A percentile compares a stretch with the other conserved stretches of the same genome.
Evolutionary conservation across 2,113 vertebrate species (phyloP).

Genomic region (Athene noctua): DNA sequence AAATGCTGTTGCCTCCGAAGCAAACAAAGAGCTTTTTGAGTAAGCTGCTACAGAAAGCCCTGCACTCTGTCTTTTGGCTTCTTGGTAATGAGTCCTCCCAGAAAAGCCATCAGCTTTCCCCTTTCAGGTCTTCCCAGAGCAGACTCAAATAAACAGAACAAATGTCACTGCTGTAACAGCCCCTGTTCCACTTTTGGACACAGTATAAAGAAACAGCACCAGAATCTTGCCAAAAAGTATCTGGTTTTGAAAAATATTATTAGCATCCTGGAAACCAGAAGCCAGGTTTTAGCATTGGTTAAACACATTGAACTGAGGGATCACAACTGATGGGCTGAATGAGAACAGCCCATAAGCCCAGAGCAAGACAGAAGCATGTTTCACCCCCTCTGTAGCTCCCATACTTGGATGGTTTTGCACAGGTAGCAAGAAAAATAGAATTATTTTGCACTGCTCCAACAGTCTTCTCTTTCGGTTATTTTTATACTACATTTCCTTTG

Average conservation of each 20-base stretch:
- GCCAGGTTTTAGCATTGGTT: background rate
- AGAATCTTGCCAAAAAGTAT: background rate
- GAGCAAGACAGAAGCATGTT: background rate
- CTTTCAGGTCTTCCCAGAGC: background rate
- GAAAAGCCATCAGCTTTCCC: background rate
- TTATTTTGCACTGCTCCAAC: background rate
- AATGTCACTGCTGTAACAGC: background rate
- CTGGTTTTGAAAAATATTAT: background rate
- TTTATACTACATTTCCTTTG: background rate
- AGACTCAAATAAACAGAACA: background rate
- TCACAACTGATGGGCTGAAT: background rate
- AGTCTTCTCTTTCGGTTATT: background rate
- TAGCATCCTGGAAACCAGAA: background rate
- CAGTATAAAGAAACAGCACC: background rate
- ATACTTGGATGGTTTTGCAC: background rate
- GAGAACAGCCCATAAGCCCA: background rate
- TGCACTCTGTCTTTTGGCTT: background rate
- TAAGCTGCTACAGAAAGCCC: background rate
- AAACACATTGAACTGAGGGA: background rate
- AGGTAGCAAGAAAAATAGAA: background rate
- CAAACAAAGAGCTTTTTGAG: background rate
- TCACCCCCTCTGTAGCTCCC: accelerated
- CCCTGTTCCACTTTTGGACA: background rate
- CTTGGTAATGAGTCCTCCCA: background rate
- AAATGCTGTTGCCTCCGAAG: background rate